Conservation (phyloP, 2,888 invertebrate genomes). For the Hartigia nigra region DNA sequence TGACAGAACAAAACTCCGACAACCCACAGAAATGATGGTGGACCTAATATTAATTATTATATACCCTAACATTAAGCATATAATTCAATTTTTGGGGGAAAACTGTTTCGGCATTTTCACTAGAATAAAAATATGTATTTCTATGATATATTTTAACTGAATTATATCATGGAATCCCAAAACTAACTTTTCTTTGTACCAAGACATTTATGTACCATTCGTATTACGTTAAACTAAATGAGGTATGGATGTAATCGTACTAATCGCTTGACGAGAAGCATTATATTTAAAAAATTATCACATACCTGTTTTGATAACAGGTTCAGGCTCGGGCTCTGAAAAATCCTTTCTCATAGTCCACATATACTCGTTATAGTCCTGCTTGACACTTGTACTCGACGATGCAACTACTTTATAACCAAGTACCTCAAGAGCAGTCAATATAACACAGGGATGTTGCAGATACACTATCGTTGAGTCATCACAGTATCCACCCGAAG, state of each 20-base stretch:
- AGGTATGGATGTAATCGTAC: neutral
- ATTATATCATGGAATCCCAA: neutral
- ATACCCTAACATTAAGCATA: neutral
- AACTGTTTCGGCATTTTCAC: neutral
- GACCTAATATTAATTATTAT: neutral
- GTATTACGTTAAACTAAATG: neutral
- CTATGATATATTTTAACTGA: neutral
- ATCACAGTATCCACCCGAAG: conserved; percentile 86
- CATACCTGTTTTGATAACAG: conserved; percentile 54
- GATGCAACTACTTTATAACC: conserved; percentile 91
- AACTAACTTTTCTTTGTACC: neutral
- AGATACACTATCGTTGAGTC: conserved; percentile 87
- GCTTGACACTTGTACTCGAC: conserved; percentile 86
- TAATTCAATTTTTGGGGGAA: neutral
- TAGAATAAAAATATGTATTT: neutral
- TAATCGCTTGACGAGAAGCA: neutral
- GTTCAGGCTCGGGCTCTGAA: conserved; percentile 80
- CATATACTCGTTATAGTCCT: conserved; percentile 91
- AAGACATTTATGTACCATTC: neutral
- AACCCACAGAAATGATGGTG: neutral
- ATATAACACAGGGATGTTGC: conserved; percentile 88
- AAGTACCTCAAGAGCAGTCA: conserved; percentile 87
- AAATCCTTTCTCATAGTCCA: conserved; percentile 95
- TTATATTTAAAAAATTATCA: neutral
- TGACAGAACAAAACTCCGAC: neutral